phyloP scores from a whole-genome alignment of 2,797 vertebrate genomes.

The Rhyacichthys aspro region DNA sequence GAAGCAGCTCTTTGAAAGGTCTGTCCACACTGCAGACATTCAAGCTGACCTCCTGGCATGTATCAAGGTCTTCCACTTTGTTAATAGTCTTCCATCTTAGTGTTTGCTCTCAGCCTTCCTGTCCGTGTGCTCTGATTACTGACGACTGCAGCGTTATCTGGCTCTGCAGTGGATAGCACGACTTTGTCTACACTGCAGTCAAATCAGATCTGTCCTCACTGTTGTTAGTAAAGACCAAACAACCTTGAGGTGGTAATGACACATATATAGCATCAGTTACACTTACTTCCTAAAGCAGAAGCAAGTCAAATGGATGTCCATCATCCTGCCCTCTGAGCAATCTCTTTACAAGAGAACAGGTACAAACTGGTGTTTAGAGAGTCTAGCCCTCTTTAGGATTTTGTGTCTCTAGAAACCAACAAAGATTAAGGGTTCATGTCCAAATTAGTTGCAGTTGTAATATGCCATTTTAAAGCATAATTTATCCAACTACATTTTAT shows the following conservation, averaged over 20 bases:
- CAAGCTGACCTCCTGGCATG: constrained; percentile 15
- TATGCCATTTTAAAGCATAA: no score
- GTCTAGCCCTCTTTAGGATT: no score
- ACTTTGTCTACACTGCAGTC: constrained; percentile 14
- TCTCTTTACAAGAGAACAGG: no score
- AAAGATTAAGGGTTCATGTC: no score
- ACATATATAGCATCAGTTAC: no score
- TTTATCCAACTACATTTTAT: no score
- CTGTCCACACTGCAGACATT: background rate
- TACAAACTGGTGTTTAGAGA: no score
- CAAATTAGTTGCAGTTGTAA: no score
- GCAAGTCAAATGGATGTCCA: no score
- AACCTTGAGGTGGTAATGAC: background rate
- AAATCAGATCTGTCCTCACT: background rate
- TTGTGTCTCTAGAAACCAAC: no score
- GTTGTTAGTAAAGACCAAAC: background rate
- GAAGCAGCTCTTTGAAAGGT: background rate
- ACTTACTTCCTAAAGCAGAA: no score
- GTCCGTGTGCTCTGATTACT: constrained; percentile 38
- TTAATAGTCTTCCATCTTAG: constrained; percentile 20
- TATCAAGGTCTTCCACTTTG: constrained; percentile 22
- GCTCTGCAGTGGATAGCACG: constrained; percentile 44
- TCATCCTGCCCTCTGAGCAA: no score
- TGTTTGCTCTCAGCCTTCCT: constrained; percentile 20
- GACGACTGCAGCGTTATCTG: constrained; percentile 37